phyloP scores from a whole-genome alignment of 2,888 invertebrate species.

The Rhabditoides inermis region DNA sequence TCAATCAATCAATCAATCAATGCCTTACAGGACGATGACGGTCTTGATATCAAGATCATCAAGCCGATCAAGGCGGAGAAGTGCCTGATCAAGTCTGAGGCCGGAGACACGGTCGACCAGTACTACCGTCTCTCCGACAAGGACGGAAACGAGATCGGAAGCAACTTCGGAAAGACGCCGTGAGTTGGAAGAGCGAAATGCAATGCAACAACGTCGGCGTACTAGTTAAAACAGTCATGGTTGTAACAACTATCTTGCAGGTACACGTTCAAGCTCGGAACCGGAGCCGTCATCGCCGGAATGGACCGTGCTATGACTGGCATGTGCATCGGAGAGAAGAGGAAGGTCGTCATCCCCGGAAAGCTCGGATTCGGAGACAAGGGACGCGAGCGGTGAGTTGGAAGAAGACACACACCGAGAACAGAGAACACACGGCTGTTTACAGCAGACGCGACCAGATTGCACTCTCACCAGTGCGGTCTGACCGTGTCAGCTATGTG shows the following conservation, averaged over 20 bases:
- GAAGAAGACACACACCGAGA: background rate
- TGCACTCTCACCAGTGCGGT: too few relatives aligned
- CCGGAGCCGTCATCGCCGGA: conserved; percentile 46
- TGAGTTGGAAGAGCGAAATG: conserved; percentile 29
- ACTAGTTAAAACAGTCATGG: too few relatives aligned
- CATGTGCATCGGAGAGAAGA: conserved; percentile 51
- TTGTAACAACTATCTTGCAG: too few relatives aligned
- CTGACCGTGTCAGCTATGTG: too few relatives aligned
- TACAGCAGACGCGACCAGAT: background rate
- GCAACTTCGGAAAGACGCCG: conserved; percentile 51
- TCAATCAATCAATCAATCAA: too few relatives aligned
- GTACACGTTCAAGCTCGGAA: conserved; percentile 49
- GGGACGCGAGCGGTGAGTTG: conserved; percentile 16
- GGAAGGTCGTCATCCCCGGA: conserved; percentile 50
- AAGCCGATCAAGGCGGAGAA: conserved; percentile 48
- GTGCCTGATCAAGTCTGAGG: conserved; percentile 44
- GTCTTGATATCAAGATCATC: conserved; percentile 47
- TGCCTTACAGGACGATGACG: conserved; percentile 43
- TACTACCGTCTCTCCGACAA: conserved; percentile 48
- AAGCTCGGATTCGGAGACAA: conserved; percentile 44
- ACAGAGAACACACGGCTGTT: background rate
- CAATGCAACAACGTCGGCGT: too few relatives aligned
- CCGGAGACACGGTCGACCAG: conserved; percentile 41
- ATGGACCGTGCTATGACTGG: conserved; percentile 50
- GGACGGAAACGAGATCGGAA: conserved; percentile 50